Base-by-base conservation (phyloP, 2,113 vertebrate species). In the Grallaria varia region DNA sequence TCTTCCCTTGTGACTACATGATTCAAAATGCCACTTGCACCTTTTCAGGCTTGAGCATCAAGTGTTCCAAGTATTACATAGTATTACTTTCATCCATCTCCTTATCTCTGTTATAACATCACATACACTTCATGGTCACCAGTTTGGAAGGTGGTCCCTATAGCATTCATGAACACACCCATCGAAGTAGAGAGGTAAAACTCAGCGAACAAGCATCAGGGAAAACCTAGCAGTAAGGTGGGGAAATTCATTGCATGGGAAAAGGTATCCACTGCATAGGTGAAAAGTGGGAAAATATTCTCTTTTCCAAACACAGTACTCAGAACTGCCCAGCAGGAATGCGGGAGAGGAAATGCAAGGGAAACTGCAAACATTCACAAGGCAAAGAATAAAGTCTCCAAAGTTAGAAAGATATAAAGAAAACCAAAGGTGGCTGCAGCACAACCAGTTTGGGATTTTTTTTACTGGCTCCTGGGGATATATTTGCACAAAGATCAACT, bases 21-120 rank as follows among this genome's bases (percentile, higher is more conserved):
- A 94, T 90, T 90, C 89, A 91, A 82, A 93, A 92, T 89, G 8
- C 12, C 84, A 59, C 53, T 80, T 87, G 37, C 19, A 66, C 31
- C 33, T 91, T 80, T 77, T 92, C 69, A 79, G 76, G 77, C 3
- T 3, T 55, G 12, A 87, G 42, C 58, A 53, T 45, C 21, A 67
- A 81, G 9, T 11, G 31, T 72, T 49, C 52, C 24, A 39, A 39
- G 24, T 62, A 58, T 63, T 40, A 44, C 44, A 50, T 2, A 33
- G 15, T 24, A 56, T 33, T 4, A 1, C 58, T 71, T 88, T 74
- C 37, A 67, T 18, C 33, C 42, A 42, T 53, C 37, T 84, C 66
- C 10, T 74, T 21, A 30, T 24, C 55, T 84, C 76, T 78, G 44
- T 45, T 62, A 4, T 3, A 42, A 56, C 5, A 21, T 55, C 60